Evolutionary conservation across 2,888 invertebrate genomes (phyloP).

Genomic region (Antheraea yamamai): DNA sequence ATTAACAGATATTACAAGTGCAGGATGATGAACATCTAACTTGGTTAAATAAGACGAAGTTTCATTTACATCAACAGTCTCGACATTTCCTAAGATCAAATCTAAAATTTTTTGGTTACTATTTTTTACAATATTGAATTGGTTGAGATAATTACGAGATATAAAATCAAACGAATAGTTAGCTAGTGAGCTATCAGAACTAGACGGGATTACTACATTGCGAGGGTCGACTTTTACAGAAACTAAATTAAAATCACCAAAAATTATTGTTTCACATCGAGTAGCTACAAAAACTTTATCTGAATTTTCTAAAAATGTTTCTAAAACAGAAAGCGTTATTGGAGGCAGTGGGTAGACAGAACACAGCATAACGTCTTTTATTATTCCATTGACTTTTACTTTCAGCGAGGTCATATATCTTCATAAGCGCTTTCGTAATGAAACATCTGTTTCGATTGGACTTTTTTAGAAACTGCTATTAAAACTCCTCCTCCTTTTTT

Average conservation of each 20-base stretch:
- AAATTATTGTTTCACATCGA: background rate
- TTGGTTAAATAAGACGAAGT: background rate
- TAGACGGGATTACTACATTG: background rate
- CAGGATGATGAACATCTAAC: too few relatives aligned
- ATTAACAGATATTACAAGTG: too few relatives aligned
- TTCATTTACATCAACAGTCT: background rate
- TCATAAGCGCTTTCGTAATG: background rate
- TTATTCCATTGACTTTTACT: background rate
- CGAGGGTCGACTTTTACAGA: background rate
- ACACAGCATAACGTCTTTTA: background rate
- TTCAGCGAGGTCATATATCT: constrained; percentile 4
- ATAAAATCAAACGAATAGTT: background rate
- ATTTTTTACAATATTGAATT: background rate
- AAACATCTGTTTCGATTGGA: background rate
- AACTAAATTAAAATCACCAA: constrained; percentile 1
- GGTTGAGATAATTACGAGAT: background rate
- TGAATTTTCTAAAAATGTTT: background rate
- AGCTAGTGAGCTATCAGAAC: background rate
- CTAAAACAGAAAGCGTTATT: background rate
- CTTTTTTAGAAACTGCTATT: background rate
- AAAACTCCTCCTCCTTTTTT: background rate
- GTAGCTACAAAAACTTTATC: background rate
- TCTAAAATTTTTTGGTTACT: background rate
- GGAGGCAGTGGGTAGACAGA: background rate
- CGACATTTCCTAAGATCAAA: background rate